Conservation (phyloP, 1,140 invertebrate species). For the Trichogramma pretiosum region DNA sequence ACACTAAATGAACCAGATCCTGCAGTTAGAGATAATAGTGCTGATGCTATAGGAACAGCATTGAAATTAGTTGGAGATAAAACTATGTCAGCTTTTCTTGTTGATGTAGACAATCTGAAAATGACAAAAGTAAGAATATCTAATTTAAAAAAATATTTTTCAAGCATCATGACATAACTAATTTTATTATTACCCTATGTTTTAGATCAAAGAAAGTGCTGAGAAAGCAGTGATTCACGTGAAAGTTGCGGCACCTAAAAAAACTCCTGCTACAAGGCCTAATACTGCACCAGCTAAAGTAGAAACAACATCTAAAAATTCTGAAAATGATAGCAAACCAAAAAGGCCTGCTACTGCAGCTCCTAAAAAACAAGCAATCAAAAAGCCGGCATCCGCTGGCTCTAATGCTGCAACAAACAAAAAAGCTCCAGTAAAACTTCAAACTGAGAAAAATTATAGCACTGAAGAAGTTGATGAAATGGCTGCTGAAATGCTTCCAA, state of each 20-base stretch:
- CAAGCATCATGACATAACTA: neutral
- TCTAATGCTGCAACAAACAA: slow-evolving; percentile 31
- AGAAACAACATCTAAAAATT: slow-evolving; percentile 25
- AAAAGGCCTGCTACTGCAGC: slow-evolving; percentile 46
- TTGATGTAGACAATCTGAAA: slow-evolving; percentile 84
- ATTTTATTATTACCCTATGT: neutral
- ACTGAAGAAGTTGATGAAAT: slow-evolving; percentile 64
- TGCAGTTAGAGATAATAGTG: slow-evolving; percentile 71
- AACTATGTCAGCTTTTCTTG: slow-evolving; percentile 72
- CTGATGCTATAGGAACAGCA: slow-evolving; percentile 86
- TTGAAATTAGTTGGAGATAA: slow-evolving; percentile 93
- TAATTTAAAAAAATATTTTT: slow-evolving; percentile 7
- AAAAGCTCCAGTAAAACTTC: slow-evolving; percentile 31
- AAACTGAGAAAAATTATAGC: slow-evolving; percentile 34
- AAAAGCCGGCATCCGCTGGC: slow-evolving; percentile 27
- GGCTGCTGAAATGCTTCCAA: slow-evolving; percentile 53
- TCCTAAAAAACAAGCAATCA: too few relatives aligned
- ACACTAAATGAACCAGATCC: slow-evolving; percentile 83
- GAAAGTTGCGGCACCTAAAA: slow-evolving; percentile 53
- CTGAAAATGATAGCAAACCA: slow-evolving; percentile 24
- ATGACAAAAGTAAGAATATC: slow-evolving; percentile 65
- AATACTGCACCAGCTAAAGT: slow-evolving; percentile 45
- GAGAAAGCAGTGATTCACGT: slow-evolving; percentile 83
- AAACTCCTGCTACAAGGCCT: slow-evolving; percentile 45
- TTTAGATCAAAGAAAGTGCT: slow-evolving; percentile 80